phyloP scores from a whole-genome alignment of 2,888 invertebrate genomes.

The Erebia aethiops region DNA sequence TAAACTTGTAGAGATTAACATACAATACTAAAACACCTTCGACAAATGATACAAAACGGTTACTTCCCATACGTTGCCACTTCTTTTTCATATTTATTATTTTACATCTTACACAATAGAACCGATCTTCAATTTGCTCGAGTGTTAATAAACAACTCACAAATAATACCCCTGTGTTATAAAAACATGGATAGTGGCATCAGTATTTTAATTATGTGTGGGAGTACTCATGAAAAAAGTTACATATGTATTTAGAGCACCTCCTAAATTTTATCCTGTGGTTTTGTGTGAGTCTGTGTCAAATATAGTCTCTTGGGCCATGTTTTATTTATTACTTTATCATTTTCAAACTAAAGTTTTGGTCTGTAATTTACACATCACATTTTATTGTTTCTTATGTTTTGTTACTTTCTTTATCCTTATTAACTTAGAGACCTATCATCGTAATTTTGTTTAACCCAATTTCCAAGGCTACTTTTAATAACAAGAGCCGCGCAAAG shows the following conservation, averaged over 20 bases:
- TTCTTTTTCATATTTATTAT: slow-evolving; percentile 9
- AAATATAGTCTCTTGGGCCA: not conserved
- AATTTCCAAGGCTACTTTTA: not conserved
- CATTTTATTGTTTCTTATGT: too few species aligned
- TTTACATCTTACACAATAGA: not conserved
- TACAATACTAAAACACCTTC: slow-evolving; percentile 70
- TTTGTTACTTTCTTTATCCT: too few species aligned
- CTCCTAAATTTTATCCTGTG: not conserved
- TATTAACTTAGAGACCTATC: too few species aligned
- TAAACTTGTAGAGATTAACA: slow-evolving; percentile 67
- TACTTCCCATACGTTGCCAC: slow-evolving; percentile 52
- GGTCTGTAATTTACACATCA: too few species aligned
- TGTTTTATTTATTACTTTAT: too few species aligned
- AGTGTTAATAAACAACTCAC: not conserved
- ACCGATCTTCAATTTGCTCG: not conserved
- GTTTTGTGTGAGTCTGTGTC: not conserved
- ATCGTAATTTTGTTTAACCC: too few species aligned
- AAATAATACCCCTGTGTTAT: not conserved
- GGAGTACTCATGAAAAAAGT: not conserved
- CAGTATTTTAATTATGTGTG: not conserved
- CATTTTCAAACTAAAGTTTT: too few species aligned
- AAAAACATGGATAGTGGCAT: not conserved
- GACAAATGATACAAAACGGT: slow-evolving; percentile 62
- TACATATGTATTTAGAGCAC: not conserved
- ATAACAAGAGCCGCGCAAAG: not conserved